Evolutionary conservation across 1,140 invertebrate species (phyloP), one percentile per base, ranked within the genome.

Genomic region (Neomicropteryx cornuta): DNA sequence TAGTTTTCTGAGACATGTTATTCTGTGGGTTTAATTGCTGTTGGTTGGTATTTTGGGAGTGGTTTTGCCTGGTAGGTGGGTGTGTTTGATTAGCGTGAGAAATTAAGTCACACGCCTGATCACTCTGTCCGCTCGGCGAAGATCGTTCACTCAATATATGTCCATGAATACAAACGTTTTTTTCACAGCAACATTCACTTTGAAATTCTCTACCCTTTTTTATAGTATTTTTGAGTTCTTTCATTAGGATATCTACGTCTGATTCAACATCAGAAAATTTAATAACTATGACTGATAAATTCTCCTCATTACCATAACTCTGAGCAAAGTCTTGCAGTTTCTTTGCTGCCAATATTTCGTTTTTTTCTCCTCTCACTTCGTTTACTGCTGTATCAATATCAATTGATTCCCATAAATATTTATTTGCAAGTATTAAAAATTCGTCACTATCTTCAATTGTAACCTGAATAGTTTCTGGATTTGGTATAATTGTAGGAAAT

Each of bases 61-160:
- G 36, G 13, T 8, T 8, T 50, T 62, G 59, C 40, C 54, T 61
- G 14, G 52, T 49, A 19, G 58, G 62, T n/a, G n/a, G n/a, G n/a
- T n/a, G n/a, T n/a, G n/a, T n/a, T n/a, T n/a, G n/a, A n/a, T n/a
- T n/a, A 38, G 33, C 3, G 34, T 36, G 1, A 36, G 38, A 8
- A 16, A 10, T 2, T 24, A n/a, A n/a, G n/a, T 47, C 46, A 6
- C 69, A 74, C 5, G 71, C 68, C 31, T 83, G 77, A 58, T 86
- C 83, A 36, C 83, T 87, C 53, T 88, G 83, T 0, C 85, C 85
- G 44, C 83, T 86, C 0, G 85, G 83, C 1, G 84, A 88, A 10
- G 82, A 85, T 11, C 84, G 68, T 45, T 86, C 76, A 23, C 72
- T 77, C 36, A n/a, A n/a, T n/a, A n/a, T n/a, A n/a, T n/a, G n/a